Conservation (phyloP, 2,797 vertebrate species). For the Meda fulgida region DNA sequence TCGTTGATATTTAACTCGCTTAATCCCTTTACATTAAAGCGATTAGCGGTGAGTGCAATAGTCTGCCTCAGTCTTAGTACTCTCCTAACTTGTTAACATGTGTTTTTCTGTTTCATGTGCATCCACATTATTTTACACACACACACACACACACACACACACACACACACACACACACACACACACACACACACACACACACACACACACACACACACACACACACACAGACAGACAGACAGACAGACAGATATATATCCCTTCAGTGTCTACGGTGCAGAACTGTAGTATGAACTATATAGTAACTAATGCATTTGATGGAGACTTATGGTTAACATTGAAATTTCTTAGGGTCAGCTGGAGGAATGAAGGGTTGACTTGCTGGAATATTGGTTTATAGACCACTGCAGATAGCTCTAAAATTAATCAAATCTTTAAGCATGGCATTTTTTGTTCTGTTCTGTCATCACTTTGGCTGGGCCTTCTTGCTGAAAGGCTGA, state of each 20-base stretch:
- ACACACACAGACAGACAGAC: no score
- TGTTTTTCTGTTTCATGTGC: neutral
- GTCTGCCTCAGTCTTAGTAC: neutral
- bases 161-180: no score
- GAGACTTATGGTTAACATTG: neutral
- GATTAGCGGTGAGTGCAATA: neutral
- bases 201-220: no score
- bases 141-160: no score
- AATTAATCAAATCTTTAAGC: neutral
- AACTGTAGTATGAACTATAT: neutral
- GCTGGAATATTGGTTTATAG: neutral
- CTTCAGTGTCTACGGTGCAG: neutral
- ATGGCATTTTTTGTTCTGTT: slow-evolving; percentile 12
- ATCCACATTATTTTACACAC: neutral
- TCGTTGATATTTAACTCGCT: slow-evolving; percentile 25
- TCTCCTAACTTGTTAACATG: neutral
- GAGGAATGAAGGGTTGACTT: neutral
- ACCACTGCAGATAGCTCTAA: neutral
- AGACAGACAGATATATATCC: no score
- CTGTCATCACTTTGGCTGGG: slow-evolving; percentile 18
- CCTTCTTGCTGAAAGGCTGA: slow-evolving; percentile 31
- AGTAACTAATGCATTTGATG: neutral
- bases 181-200: no score
- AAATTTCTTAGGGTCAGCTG: neutral
- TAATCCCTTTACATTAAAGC: slow-evolving; percentile 16